phyloP scores from a whole-genome alignment of 2,888 invertebrate species.

The Drosophila pegasa region DNA sequence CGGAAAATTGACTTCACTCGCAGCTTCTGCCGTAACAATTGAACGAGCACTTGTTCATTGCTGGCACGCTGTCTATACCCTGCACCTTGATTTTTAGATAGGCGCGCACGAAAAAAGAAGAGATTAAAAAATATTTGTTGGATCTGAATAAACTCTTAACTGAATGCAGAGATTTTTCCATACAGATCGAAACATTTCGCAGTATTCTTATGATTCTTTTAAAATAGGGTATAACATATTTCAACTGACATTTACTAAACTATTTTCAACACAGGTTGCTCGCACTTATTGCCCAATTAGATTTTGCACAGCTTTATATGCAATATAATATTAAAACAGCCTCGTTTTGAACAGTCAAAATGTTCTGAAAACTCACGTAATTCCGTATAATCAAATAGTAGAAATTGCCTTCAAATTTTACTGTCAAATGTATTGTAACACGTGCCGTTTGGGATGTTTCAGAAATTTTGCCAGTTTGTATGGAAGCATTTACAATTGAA shows the following conservation, averaged over 20 bases:
- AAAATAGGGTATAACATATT: constrained; percentile 8
- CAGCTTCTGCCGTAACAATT: constrained; percentile 30
- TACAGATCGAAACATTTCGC: background rate
- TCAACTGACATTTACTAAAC: constrained; percentile 3
- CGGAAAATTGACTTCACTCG: constrained; percentile 44
- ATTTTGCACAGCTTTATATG: constrained; percentile 10
- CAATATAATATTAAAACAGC: constrained; percentile 10
- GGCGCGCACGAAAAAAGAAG: too few species aligned
- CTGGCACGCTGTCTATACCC: background rate
- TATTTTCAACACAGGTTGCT: constrained; percentile 15
- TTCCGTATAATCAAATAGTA: constrained; percentile 15
- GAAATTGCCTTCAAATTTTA: constrained; percentile 2
- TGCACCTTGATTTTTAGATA: background rate
- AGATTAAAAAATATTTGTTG: background rate
- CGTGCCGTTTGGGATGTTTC: background rate
- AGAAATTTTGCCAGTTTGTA: background rate
- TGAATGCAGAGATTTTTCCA: background rate
- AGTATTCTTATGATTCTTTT: too few species aligned
- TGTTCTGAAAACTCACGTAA: constrained; percentile 49
- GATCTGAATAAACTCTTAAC: too few species aligned
- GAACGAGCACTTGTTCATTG: background rate
- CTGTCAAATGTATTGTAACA: background rate
- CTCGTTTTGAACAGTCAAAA: constrained; percentile 5
- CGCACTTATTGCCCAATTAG: constrained; percentile 20
- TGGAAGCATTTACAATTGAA: background rate